Conservation (phyloP, 2,888 invertebrate species). For the Thecophora atra region DNA sequence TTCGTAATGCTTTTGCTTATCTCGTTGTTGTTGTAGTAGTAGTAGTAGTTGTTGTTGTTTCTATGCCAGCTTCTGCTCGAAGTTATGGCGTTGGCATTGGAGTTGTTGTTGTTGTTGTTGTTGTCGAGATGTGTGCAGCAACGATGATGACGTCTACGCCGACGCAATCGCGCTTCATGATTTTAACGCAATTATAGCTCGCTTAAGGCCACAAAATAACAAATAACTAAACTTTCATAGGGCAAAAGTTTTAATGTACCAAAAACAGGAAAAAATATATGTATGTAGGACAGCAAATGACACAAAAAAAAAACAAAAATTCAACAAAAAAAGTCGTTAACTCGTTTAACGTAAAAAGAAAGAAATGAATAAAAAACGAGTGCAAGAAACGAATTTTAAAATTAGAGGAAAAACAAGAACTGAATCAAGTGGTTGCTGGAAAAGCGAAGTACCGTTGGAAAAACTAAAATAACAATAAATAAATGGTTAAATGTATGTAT, state of each 20-base stretch:
- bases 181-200: constrained; percentile 30
- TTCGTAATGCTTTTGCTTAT: constrained; percentile 33
- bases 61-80: constrained; percentile 31
- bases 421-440: constrained; percentile 35
- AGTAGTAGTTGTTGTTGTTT: constrained; percentile 14
- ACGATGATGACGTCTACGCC: constrained; percentile 1
- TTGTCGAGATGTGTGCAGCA: constrained; percentile 19
- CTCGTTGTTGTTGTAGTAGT: constrained; percentile 41
- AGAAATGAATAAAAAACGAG: too few species aligned
- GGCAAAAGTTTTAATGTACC: constrained; percentile 43
- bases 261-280: constrained; percentile 52
- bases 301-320: constrained; percentile 7
- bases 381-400: constrained; percentile 5
- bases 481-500: background rate
- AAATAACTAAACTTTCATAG: constrained; percentile 24
- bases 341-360: too few species aligned
- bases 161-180: constrained; percentile 21
- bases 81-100: constrained; percentile 29
- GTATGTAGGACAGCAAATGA: constrained; percentile 53
- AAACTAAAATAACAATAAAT: constrained; percentile 18
- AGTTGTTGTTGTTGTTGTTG: constrained; percentile 28
- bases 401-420: constrained; percentile 35
- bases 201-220: constrained; percentile 36
- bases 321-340: too few species aligned
- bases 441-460: constrained; percentile 38